Evolutionary conservation across 2,113 vertebrate species (phyloP).

Genomic region (Oreocharis arfaki): DNA sequence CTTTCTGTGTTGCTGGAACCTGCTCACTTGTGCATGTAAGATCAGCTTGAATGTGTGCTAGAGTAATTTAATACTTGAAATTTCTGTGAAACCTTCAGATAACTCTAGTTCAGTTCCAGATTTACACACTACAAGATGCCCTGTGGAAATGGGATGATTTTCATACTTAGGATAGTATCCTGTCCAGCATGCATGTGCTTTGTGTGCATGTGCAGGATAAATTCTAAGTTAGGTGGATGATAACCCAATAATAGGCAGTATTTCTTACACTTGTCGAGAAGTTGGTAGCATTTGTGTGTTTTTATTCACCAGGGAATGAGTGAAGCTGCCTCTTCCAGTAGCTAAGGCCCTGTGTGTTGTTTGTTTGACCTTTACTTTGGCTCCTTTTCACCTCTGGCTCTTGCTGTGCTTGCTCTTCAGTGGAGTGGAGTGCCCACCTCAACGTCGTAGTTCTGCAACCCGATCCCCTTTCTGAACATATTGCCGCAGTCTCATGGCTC

Average conservation of each 20-base stretch:
- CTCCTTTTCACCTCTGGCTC: background rate
- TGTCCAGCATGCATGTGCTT: background rate
- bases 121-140: background rate
- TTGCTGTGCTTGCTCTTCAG: constrained; percentile 64
- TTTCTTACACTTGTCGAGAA: background rate
- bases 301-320: background rate
- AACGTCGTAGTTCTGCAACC: constrained; percentile 76
- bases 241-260: background rate
- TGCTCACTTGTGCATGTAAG: constrained; percentile 91
- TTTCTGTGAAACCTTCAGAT: background rate
- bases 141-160: background rate
- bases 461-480: constrained; percentile 85
- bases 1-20: constrained; percentile 94
- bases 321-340: background rate
- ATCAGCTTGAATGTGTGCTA: background rate
- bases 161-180: background rate
- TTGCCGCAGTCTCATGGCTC: constrained; percentile 81
- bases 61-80: background rate
- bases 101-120: background rate
- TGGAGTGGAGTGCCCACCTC: constrained; percentile 91
- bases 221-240: background rate
- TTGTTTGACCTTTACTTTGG: background rate
- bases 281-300: background rate
- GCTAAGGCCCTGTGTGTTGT: background rate
- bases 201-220: background rate